Conservation (phyloP, 2,797 vertebrate species). For the Salmo trutta region DNA sequence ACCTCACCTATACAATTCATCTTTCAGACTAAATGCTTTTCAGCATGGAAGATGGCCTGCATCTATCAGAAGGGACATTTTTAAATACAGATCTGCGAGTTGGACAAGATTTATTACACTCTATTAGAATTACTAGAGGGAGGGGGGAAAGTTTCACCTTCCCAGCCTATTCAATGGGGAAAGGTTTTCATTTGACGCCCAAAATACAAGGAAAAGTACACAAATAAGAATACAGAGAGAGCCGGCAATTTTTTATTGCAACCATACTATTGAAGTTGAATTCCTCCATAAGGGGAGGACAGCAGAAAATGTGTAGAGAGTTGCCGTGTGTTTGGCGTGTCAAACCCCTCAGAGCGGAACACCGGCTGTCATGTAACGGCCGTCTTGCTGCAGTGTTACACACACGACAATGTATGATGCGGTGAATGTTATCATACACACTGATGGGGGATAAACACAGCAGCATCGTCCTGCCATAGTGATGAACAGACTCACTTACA, state of each 20-base stretch:
- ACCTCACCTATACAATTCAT: slow-evolving; percentile 61
- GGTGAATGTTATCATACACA: slow-evolving; percentile 17
- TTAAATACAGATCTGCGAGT: slow-evolving; percentile 65
- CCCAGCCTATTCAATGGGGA: slow-evolving; percentile 29
- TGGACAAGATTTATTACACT: slow-evolving; percentile 62
- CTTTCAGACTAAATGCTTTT: slow-evolving; percentile 58
- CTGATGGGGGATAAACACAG: slow-evolving; percentile 5
- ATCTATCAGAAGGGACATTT: slow-evolving; percentile 67
- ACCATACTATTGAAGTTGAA: neutral
- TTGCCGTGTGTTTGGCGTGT: neutral
- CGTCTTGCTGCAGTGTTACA: slow-evolving; percentile 29
- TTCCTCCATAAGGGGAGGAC: neutral
- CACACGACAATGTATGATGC: neutral
- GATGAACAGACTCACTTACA: slow-evolving; percentile 1
- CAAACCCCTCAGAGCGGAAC: slow-evolving; percentile 5
- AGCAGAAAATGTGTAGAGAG: neutral
- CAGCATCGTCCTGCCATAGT: slow-evolving; percentile 4
- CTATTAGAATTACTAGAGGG: slow-evolving; percentile 53
- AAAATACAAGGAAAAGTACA: slow-evolving; percentile 11
- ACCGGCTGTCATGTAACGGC: slow-evolving; percentile 64
- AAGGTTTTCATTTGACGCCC: slow-evolving; percentile 4
- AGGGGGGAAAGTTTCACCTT: slow-evolving; percentile 33
- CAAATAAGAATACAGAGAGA: neutral
- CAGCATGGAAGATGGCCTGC: slow-evolving; percentile 57
- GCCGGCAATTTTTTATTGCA: neutral